These are phyloP conservation scores for Metacarcinus magister DNA, from an alignment of 2,888 invertebrate genomes.

Conservation along the genomic window DNA sequence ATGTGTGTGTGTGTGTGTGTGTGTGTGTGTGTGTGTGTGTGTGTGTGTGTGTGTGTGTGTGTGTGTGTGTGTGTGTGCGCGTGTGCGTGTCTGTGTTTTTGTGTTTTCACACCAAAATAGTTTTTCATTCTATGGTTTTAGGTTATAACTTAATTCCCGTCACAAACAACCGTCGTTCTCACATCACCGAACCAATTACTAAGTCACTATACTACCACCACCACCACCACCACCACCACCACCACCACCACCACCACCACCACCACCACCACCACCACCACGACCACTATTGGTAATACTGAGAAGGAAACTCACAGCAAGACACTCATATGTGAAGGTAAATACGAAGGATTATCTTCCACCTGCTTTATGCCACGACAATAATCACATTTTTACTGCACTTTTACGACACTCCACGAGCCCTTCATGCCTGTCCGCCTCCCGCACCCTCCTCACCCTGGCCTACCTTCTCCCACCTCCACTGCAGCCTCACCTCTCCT, in stretches of 20 bases:
- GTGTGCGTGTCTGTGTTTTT: not conserved
- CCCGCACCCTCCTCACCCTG: not conserved
- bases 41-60: not conserved
- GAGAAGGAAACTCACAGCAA: not conserved
- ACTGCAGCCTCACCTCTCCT: not conserved
- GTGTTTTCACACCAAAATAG: not conserved
- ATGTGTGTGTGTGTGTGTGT: not conserved
- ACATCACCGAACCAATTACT: not conserved
- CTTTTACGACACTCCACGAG: not conserved
- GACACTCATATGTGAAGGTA: not conserved
- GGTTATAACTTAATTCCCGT: not conserved
- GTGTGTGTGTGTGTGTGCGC: not conserved
- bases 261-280: not conserved
- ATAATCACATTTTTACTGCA: slow-evolving; percentile 40
- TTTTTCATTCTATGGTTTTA: not conserved
- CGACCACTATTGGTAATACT: not conserved
- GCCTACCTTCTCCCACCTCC: not conserved
- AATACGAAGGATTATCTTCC: not conserved
- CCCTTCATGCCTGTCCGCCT: not conserved
- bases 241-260: not conserved
- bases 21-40: not conserved
- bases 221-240: slow-evolving; percentile 30
- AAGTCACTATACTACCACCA: not conserved
- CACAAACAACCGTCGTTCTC: not conserved
- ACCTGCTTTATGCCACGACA: not conserved